Conservation (phyloP, 1,140 invertebrate species). For the Vollenhovia emeryi region DNA sequence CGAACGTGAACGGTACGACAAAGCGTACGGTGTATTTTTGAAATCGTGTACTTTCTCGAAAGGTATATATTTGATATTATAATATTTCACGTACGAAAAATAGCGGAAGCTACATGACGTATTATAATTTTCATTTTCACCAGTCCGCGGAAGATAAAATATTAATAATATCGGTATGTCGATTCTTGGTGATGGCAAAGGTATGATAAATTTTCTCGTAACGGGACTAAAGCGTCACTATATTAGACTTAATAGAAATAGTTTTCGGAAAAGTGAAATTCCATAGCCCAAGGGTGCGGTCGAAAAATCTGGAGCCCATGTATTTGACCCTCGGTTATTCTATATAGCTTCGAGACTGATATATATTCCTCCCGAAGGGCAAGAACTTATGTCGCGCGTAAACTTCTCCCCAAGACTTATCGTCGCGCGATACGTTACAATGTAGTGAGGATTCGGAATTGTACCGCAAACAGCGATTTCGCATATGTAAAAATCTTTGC, state of each 20-base stretch:
- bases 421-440: background rate
- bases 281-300: background rate
- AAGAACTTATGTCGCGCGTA: slow-evolving; percentile 48
- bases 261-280: slow-evolving; percentile 46
- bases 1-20: background rate
- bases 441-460: slow-evolving; percentile 15
- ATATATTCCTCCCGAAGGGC: slow-evolving; percentile 12
- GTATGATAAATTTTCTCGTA: slow-evolving; percentile 7
- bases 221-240: background rate
- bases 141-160: background rate
- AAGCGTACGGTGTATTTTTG: background rate
- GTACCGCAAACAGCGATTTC: background rate
- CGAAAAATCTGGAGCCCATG: slow-evolving; percentile 28
- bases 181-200: background rate
- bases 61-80: background rate
- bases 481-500: slow-evolving; percentile 7
- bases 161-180: background rate
- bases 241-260: slow-evolving; percentile 38
- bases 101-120: background rate
- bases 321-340: slow-evolving; percentile 18
- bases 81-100: background rate
- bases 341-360: background rate
- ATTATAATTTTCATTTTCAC: background rate
- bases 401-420: slow-evolving; percentile 31
- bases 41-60: background rate